Base-by-base conservation (phyloP, 2,888 invertebrate species). In the Hyppa rectilinea region DNA sequence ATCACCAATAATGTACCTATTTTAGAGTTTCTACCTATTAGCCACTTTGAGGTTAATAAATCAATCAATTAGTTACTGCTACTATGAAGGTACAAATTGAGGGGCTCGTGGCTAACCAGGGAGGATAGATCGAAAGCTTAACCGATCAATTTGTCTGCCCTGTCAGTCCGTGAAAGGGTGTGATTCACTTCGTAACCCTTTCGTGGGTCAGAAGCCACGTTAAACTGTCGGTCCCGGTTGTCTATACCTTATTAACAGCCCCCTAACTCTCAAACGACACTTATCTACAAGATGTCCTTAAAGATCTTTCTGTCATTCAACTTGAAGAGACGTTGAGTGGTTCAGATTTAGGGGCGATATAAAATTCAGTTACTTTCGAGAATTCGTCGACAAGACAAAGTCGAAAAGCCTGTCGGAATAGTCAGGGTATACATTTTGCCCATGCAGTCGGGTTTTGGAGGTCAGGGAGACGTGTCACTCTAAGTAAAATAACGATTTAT, bases 191-290 rank as follows among this genome's bases (percentile, higher is more conserved):
- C 38, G 45, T 29, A 38, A 53, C 75, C 66, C 14, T 53, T 74
- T 53, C 26, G 43, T 34, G 75, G 45, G 53, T 71, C 38, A n/a
- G 26, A 45, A 43, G 45, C 26, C n/a, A 53, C n/a, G 75, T 40
- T 65, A 74, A 65, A 65, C 52, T 43, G 65, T 45, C 31, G 17
- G 52, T 34, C 26, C 7, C 14, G 4, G 26, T 14, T 53, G n/a
- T 74, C 74, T 34, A 5, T 38, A 47, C 26, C 31, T 74, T 64
- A 71, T 71, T 53, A 74, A 71, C 34, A 53, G 38, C 12, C n/a
- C 17, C 45, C 4, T 26, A n/a, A 31, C 31, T 53, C 10, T 23
- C 31, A 47, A 53, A 40, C 20, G 31, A 45, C 36, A 26, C 43
- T 63, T 45, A 34, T 45, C 26, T 50, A 50, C 34, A 70, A 49